Percentiles rank a stretch among this genome's conserved stretches.
These are phyloP conservation scores for Thunnus albacares DNA, from an alignment of 2,797 vertebrate species.

Conservation along the genomic window DNA sequence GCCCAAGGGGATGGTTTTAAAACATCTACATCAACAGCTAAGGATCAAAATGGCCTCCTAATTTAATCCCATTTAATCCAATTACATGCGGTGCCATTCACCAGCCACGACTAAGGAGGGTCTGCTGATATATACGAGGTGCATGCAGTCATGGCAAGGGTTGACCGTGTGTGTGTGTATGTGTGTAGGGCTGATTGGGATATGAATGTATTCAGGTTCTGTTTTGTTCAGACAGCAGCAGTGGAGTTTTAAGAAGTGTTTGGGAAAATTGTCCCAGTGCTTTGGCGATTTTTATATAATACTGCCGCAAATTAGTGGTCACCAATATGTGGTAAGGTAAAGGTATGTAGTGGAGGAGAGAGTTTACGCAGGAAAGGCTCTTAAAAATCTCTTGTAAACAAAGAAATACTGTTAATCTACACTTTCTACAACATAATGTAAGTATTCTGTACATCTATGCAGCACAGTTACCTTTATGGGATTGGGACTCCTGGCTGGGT, in stretches of 20 bases:
- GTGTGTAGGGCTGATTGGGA: slow-evolving; percentile 5
- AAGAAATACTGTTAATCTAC: background rate
- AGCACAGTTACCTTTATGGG: slow-evolving; percentile 81
- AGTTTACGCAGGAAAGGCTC: background rate
- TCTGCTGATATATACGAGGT: slow-evolving; percentile 9
- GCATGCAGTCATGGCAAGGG: background rate
- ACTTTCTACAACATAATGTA: background rate
- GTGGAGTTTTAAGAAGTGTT: slow-evolving; percentile 6
- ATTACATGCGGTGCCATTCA: slow-evolving; percentile 70
- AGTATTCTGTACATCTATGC: background rate
- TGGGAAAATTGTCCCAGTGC: slow-evolving; percentile 5
- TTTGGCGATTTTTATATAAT: slow-evolving; percentile 4
- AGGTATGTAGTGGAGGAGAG: background rate
- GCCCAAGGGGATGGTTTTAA: slow-evolving; percentile 53
- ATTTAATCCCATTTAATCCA: slow-evolving; percentile 78
- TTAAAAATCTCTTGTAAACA: background rate
- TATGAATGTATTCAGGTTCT: slow-evolving; percentile 14
- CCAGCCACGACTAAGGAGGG: slow-evolving; percentile 22
- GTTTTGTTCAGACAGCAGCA: background rate
- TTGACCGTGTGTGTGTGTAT: slow-evolving; percentile 8
- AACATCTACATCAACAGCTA: slow-evolving; percentile 71
- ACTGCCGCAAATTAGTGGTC: background rate
- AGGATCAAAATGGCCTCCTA: slow-evolving; percentile 63
- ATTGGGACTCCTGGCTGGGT: slow-evolving; percentile 57
- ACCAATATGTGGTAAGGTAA: background rate